Evolutionary conservation across 2,797 vertebrate genomes (phyloP), one percentile per base, ranked within the genome.

Genomic region (Micromesistius poutassou): DNA sequence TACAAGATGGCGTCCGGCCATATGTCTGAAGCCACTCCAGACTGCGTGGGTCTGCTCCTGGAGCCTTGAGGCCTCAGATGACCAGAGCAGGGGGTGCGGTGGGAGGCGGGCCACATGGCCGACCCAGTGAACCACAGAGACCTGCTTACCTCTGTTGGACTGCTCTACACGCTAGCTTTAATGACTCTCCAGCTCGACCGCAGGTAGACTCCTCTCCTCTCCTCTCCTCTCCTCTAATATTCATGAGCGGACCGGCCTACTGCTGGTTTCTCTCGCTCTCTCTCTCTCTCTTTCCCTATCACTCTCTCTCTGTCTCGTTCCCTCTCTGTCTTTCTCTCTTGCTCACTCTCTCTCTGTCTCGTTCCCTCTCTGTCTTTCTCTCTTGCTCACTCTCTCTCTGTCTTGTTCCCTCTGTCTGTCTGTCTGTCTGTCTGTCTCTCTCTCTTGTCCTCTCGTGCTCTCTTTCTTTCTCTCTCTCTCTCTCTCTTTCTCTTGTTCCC

Each of bases 291-390:
- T 13, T 8, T 30, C 74, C 73, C 71, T 19, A 19, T 80, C 72
- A 22, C 74, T 73, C 66, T 14, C n/a, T 80, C 72, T 72, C 55
- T 62, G 30, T 55, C 28, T 55, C 14, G 33, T 42, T 55, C 46
- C 22, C 46, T 55, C 77, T 77, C 25, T 55, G 19, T 62, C 78
- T 71, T 38, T 46, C 55, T n/a, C 25, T 70, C 36, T 40, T 22
- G 12, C 76, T 46, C 77, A 8, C 9, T 31, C 74, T 74, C 71
- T 19, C n/a, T 80, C 72, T 72, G 16, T 55, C 74, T 55, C 46
- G 25, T 72, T 73, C 66, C 9, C n/a, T 80, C 72, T 71, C 46
- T 62, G 30, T 55, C 28, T 33, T 2, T 62, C 46, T 55, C 46
- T n/a, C 46, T 55, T 76, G 74, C 25, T 55, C 30, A 35, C 78